Evolutionary conservation across 2,113 vertebrate species (phyloP).

Genomic region (Suricata suricatta): DNA sequence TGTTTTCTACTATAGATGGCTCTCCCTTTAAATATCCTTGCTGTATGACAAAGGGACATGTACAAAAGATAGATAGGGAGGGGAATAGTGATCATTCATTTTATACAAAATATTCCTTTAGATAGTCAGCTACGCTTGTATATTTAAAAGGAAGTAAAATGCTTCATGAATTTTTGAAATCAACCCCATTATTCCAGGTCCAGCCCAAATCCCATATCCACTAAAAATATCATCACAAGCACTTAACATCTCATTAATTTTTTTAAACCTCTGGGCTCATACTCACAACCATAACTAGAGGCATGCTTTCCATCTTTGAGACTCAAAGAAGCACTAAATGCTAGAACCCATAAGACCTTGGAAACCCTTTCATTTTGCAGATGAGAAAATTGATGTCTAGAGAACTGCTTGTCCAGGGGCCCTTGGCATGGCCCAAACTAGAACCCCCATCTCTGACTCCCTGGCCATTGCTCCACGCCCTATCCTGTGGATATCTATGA

Average conservation of each 20-base stretch:
- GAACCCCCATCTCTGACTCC: not conserved
- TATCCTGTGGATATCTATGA: not conserved
- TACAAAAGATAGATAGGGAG: not conserved
- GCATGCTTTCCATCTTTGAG: not conserved
- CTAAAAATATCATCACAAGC: conserved; percentile 51
- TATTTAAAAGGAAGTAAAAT: conserved; percentile 58
- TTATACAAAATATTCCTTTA: conserved; percentile 44
- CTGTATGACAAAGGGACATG: conserved; percentile 43
- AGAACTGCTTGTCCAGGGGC: not conserved
- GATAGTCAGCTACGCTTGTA: not conserved
- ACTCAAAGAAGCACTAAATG: not conserved
- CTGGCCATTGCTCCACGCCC: not conserved
- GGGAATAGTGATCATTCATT: not conserved
- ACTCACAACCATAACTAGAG: conserved; percentile 19
- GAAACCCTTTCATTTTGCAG: not conserved
- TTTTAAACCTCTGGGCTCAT: conserved; percentile 47
- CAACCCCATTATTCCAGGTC: conserved; percentile 20
- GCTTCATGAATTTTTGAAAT: conserved; percentile 57
- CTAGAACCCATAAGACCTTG: not conserved
- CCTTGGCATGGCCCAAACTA: not conserved
- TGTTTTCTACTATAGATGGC: conserved; percentile 33
- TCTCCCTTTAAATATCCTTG: conserved; percentile 50
- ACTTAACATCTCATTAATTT: conserved; percentile 54
- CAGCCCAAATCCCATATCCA: conserved; percentile 16
- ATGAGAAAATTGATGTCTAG: not conserved